These are phyloP conservation scores for Ambastaia sidthimunki DNA, from an alignment of 2,797 vertebrate species.

Conservation along the genomic window DNA sequence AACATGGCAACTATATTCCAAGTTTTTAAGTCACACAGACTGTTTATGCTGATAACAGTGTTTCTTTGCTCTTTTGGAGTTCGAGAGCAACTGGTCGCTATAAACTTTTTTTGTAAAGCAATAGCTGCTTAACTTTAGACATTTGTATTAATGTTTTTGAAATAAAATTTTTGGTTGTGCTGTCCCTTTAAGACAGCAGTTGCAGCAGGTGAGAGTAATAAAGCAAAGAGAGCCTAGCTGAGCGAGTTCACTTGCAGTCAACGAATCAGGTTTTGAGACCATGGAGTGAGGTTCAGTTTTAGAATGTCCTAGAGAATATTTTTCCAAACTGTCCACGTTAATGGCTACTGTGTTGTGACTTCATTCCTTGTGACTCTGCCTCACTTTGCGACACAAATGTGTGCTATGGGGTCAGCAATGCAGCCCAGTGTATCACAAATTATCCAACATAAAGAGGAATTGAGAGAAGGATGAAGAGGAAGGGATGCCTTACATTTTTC, in stretches of 20 bases:
- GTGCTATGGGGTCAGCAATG: conserved; percentile 47
- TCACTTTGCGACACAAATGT: conserved; percentile 27
- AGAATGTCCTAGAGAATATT: too few relatives aligned
- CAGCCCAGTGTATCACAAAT: conserved; percentile 52
- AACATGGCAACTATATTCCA: too few relatives aligned
- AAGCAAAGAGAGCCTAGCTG: conserved; percentile 8
- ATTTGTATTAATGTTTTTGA: not conserved
- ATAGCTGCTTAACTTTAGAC: too few relatives aligned
- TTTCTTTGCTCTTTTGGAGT: too few relatives aligned
- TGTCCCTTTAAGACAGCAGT: not conserved
- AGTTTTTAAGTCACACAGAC: too few relatives aligned
- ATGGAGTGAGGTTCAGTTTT: too few relatives aligned
- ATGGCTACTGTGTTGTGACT: not conserved
- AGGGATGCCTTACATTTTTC: conserved; percentile 50
- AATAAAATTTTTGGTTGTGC: not conserved
- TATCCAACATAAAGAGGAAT: conserved; percentile 46
- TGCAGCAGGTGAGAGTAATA: not conserved
- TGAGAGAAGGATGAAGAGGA: conserved; percentile 20
- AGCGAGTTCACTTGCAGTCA: conserved; percentile 12
- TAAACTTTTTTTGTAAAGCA: too few relatives aligned
- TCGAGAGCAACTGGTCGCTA: too few relatives aligned
- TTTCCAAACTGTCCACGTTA: too few relatives aligned
- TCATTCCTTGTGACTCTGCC: conserved; percentile 27
- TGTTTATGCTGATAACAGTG: too few relatives aligned
- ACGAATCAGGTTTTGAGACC: conserved; percentile 33